phyloP scores from a whole-genome alignment of 2,888 invertebrate genomes.

The Apeira syringaria region DNA sequence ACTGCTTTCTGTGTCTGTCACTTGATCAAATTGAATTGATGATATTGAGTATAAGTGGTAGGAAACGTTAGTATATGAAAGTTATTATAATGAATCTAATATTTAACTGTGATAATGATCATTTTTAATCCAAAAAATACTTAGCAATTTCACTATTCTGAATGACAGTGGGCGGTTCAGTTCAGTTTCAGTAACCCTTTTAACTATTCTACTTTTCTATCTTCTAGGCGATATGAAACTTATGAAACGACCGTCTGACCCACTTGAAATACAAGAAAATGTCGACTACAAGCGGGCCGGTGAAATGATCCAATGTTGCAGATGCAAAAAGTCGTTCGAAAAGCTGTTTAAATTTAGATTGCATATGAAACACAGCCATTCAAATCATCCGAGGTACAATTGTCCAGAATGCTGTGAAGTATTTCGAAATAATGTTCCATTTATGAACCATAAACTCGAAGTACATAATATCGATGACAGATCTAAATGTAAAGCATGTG shows the following conservation, averaged over 20 bases:
- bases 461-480: constrained; percentile 61
- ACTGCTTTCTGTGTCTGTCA: too few species aligned
- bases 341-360: background rate
- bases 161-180: too few species aligned
- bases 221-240: background rate
- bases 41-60: too few species aligned
- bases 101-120: too few species aligned
- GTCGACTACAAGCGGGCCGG: background rate
- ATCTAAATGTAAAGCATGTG: constrained; percentile 65
- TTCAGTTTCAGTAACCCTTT: too few species aligned
- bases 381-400: background rate
- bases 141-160: too few species aligned
- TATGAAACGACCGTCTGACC: background rate
- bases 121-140: too few species aligned
- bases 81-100: too few species aligned
- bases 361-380: background rate
- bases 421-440: background rate
- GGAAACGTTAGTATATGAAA: too few species aligned
- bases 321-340: background rate
- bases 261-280: background rate
- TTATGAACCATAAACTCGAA: constrained; percentile 48
- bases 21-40: too few species aligned
- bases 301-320: background rate
- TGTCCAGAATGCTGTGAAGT: constrained; percentile 1
- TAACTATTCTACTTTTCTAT: too few species aligned